phyloP scores from a whole-genome alignment of 2,888 invertebrate species.

The Drosophila putrida region DNA sequence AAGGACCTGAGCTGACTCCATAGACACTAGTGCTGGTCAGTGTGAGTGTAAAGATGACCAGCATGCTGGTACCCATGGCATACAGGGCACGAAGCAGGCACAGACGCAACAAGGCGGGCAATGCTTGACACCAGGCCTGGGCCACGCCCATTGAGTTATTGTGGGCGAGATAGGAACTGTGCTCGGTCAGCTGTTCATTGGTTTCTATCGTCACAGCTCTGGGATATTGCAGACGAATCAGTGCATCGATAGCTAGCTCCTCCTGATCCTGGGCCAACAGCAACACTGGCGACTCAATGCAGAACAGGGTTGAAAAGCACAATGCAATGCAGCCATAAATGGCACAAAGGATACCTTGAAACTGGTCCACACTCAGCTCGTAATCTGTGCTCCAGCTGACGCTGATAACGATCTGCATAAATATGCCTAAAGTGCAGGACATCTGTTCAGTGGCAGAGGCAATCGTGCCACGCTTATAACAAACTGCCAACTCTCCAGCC shows the following conservation, averaged over 20 bases:
- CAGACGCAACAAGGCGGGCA: conserved; percentile 77
- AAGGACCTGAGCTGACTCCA: conserved; percentile 64
- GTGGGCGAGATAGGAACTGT: conserved; percentile 68
- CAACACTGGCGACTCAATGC: conserved; percentile 80
- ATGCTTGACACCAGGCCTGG: conserved; percentile 52
- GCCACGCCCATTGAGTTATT: conserved; percentile 43
- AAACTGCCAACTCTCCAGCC: conserved; percentile 75
- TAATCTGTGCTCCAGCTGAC: conserved; percentile 49
- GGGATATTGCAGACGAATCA: conserved; percentile 69
- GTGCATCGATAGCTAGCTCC: conserved; percentile 66
- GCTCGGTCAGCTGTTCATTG: conserved; percentile 70
- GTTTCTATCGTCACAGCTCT: conserved; percentile 59
- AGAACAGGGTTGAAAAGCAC: conserved; percentile 46
- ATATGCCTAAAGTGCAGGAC: conserved; percentile 71
- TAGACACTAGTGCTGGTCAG: conserved; percentile 64
- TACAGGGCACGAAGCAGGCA: conserved; percentile 72
- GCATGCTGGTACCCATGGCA: conserved; percentile 66
- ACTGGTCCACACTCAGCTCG: conserved; percentile 49
- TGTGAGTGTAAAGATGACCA: conserved; percentile 58
- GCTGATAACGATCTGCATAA: conserved; percentile 70
- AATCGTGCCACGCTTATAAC: conserved; percentile 71
- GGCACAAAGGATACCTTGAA: conserved; percentile 68
- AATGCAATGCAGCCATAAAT: conserved; percentile 63
- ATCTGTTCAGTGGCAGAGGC: conserved; percentile 68
- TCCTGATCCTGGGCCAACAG: conserved; percentile 61